A percentile compares a stretch with the other conserved stretches of the same genome.
Conservation (phyloP, 2,797 vertebrate genomes). For the Trachurus trachurus region DNA sequence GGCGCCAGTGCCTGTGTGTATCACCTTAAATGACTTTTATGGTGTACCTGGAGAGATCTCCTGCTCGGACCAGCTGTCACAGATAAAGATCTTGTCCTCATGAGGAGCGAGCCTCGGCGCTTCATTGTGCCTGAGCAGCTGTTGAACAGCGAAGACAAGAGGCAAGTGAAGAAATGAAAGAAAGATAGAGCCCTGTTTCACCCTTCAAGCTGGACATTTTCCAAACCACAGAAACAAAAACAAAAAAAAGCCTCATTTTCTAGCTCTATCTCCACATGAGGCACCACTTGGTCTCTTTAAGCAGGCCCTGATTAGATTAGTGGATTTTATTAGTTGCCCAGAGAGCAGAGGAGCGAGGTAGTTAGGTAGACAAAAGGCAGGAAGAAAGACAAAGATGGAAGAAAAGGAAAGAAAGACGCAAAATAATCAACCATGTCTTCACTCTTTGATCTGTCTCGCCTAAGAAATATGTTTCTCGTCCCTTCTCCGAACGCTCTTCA, state of each 20-base stretch:
- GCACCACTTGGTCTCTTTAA: slow-evolving; percentile 77
- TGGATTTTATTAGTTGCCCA: slow-evolving; percentile 70
- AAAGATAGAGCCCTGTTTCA: slow-evolving; percentile 15
- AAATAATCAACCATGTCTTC: slow-evolving; percentile 62
- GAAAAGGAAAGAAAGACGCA: slow-evolving; percentile 35
- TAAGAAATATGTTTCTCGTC: slow-evolving; percentile 67
- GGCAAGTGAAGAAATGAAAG: slow-evolving; percentile 24
- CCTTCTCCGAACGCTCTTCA: slow-evolving; percentile 58
- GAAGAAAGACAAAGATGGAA: slow-evolving; percentile 17
- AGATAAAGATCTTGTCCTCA: slow-evolving; percentile 50
- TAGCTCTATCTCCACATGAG: slow-evolving; percentile 47
- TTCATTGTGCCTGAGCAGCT: slow-evolving; percentile 11
- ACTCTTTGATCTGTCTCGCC: slow-evolving; percentile 74
- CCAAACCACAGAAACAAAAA: slow-evolving; percentile 40
- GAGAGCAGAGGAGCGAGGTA: slow-evolving; percentile 48
- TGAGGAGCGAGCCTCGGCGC: slow-evolving; percentile 10
- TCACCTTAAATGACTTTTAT: slow-evolving; percentile 39
- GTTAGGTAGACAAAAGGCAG: slow-evolving; percentile 27
- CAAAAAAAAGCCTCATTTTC: slow-evolving; percentile 20
- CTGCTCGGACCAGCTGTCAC: slow-evolving; percentile 25
- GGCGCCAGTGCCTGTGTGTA: background rate
- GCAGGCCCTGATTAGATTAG: slow-evolving; percentile 79
- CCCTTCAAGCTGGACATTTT: slow-evolving; percentile 36
- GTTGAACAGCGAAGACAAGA: slow-evolving; percentile 39
- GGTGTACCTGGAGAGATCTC: slow-evolving; percentile 11